Evolutionary conservation across 2,888 invertebrate species (phyloP), one percentile per base, ranked within the genome.

Genomic region (Tortricodes alternella): DNA sequence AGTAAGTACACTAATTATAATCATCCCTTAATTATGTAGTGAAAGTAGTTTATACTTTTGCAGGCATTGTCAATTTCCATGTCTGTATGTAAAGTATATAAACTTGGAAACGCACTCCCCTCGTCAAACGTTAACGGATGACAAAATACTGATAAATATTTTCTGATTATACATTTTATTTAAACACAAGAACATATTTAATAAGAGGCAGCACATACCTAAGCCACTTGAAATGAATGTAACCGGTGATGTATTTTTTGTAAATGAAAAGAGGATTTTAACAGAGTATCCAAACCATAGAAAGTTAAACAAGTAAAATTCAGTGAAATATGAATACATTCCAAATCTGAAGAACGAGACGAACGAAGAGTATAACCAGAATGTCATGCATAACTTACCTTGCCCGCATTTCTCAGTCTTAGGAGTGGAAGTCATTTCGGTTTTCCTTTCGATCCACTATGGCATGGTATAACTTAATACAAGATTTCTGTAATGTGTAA

Each of bases 321-420:
- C 13, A 43, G 35, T 43, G 34, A 21, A 21, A 23, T 48, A 24
- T 49, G 21, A 37, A 44, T 38, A 19, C 37, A 49, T 56, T 56
- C 29, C 27, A 44, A 43, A 32, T 44, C 32, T 21, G 37, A 56
- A 55, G 48, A 58, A 53, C 53, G 61, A 57, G n/a, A 53, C 62
- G 59, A 59, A 62, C n/a, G 58, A 59, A 35, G 35, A 58, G 61
- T 59, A 59, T 29, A 58, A 61, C 58, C 53, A 58, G 60, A 72
- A 67, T 66, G 72, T 71, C 74, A 76, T 61, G 71, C 69, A 64
- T 74, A 71, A 67, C 88, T 85, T 82, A 90, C 89, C 89, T 78
- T 84, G 88, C 71, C 84, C 86, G 68, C 80, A 87, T 89, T 85
- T 89, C 62, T 89, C 90, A 78, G 89, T 81, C 84, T 89, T 89